Evolutionary conservation across 1,140 invertebrate genomes (phyloP).

Genomic region (Campoletis sonorensis): DNA sequence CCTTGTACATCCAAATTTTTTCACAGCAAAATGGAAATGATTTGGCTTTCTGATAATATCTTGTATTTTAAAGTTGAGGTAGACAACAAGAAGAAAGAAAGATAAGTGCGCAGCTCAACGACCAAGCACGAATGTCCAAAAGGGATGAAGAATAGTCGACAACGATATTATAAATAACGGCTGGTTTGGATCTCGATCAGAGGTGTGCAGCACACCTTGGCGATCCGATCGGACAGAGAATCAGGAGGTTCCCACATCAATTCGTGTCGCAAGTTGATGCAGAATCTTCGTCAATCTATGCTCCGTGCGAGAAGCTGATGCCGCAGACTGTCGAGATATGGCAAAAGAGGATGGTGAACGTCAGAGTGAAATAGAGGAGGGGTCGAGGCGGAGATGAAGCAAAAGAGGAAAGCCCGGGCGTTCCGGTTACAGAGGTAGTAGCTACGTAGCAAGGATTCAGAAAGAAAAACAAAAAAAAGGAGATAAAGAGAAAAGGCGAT

Average conservation of each 20-base stretch:
- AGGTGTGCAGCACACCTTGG: not conserved
- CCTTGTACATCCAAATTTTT: no score
- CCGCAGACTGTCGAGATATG: not conserved
- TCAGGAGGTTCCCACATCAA: slow-evolving; percentile 55
- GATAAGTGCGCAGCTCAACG: not conserved
- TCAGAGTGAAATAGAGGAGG: not conserved
- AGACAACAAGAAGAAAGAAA: not conserved
- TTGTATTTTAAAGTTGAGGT: not conserved
- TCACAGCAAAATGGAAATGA: not conserved
- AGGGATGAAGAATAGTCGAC: slow-evolving; percentile 21
- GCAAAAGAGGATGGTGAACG: slow-evolving; percentile 8
- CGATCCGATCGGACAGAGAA: slow-evolving; percentile 21
- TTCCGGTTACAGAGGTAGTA: slow-evolving; percentile 26
- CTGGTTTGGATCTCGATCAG: slow-evolving; percentile 29
- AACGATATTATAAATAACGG: slow-evolving; percentile 27
- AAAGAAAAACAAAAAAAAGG: slow-evolving; percentile 40
- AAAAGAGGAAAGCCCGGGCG: slow-evolving; percentile 11
- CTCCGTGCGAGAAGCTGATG: not conserved
- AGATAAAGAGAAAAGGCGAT: not conserved
- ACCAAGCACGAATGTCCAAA: not conserved
- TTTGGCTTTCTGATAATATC: not conserved
- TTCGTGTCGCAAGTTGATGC: slow-evolving; percentile 26
- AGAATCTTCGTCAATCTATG: slow-evolving; percentile 47
- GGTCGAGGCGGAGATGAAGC: slow-evolving; percentile 2
- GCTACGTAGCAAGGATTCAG: slow-evolving; percentile 28